phyloP scores from a whole-genome alignment of 2,797 vertebrate species.

The Eremophila alpestris region DNA sequence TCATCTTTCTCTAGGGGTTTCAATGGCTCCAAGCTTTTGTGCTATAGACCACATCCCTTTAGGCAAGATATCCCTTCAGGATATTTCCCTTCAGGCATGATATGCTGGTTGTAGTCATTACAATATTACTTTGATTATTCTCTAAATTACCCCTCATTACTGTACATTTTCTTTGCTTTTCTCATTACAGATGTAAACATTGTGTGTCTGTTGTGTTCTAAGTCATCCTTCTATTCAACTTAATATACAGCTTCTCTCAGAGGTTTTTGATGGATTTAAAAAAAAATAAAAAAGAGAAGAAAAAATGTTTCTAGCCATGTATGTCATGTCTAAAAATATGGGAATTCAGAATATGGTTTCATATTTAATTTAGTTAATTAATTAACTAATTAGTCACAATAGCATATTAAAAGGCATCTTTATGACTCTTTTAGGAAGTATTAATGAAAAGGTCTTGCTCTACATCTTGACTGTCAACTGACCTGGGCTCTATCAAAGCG shows the following conservation, averaged over 20 bases:
- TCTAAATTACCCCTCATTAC: slow-evolving; percentile 62
- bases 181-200: slow-evolving; percentile 34
- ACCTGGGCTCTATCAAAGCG: not conserved
- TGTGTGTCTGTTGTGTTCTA: not conserved
- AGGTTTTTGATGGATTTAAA: not conserved
- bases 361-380: not conserved
- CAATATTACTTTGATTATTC: slow-evolving; percentile 66
- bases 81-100: slow-evolving; percentile 61
- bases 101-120: slow-evolving; percentile 50
- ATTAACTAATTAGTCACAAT: not conserved
- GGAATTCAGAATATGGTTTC: not conserved
- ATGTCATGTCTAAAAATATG: not conserved
- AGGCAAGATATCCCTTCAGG: slow-evolving; percentile 66
- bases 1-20: slow-evolving; percentile 61
- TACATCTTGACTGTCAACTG: not conserved
- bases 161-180: slow-evolving; percentile 54
- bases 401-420: not conserved
- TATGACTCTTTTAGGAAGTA: not conserved
- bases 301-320: not conserved
- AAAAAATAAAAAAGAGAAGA: not conserved
- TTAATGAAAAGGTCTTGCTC: not conserved
- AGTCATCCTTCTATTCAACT: not conserved
- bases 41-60: slow-evolving; percentile 53
- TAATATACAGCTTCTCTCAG: not conserved
- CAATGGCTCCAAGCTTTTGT: slow-evolving; percentile 53